phyloP scores from a whole-genome alignment of 2,113 vertebrate species.

The Carollia perspicillata region DNA sequence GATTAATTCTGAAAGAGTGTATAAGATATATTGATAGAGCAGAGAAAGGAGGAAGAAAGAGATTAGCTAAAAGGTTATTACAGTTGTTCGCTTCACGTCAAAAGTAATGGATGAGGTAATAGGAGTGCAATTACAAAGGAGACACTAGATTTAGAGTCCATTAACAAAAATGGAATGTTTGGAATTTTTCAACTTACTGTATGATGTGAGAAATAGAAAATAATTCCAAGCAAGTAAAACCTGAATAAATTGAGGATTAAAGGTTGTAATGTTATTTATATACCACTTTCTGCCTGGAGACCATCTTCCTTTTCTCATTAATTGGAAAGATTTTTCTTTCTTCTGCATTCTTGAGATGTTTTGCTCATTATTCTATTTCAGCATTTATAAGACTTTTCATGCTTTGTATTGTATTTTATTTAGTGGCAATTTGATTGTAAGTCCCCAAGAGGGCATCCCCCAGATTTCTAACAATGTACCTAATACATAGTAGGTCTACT shows the following conservation, averaged over 20 bases:
- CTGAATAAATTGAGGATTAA: background rate
- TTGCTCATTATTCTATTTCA: background rate
- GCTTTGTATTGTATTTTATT: background rate
- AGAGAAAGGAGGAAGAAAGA: conserved; percentile 28
- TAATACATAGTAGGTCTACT: background rate
- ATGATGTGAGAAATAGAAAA: background rate
- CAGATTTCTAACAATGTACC: background rate
- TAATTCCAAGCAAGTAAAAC: conserved; percentile 2
- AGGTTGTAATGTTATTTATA: background rate
- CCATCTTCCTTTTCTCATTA: background rate
- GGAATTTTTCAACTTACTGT: background rate
- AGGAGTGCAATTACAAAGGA: background rate
- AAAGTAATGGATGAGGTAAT: conserved; percentile 7
- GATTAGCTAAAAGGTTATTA: conserved; percentile 26
- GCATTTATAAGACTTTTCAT: background rate
- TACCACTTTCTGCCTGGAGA: background rate
- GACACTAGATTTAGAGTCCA: background rate
- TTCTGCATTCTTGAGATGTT: background rate
- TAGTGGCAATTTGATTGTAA: background rate
- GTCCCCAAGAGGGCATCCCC: background rate
- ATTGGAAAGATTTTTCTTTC: background rate
- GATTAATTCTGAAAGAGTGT: conserved; percentile 24
- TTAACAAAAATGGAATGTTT: background rate
- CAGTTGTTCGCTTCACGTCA: conserved; percentile 3
- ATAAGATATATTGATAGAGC: background rate